Conservation (phyloP, 2,113 vertebrate genomes). For the Zosterops hypoxanthus region DNA sequence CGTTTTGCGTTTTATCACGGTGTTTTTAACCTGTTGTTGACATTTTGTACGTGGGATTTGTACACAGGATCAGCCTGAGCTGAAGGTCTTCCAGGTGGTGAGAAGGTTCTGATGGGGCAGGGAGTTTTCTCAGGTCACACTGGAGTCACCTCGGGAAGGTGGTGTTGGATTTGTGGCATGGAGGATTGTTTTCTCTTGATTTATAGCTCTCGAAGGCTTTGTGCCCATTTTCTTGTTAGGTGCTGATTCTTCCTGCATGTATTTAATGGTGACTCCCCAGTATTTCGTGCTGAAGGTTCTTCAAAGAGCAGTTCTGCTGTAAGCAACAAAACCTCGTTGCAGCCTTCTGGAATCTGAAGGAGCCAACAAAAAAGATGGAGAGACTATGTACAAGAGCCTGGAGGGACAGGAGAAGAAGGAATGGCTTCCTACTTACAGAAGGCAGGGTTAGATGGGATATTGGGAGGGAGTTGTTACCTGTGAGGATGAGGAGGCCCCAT, state of each 20-base stretch:
- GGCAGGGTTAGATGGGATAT: neutral
- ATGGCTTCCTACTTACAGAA: neutral
- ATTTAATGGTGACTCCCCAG: neutral
- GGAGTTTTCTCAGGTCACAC: neutral
- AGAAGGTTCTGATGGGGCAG: neutral
- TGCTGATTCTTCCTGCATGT: neutral
- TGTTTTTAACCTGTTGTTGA: neutral
- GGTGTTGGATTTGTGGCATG: accelerated
- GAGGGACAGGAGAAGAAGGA: neutral
- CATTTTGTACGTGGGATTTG: accelerated
- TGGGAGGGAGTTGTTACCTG: neutral
- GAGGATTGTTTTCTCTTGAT: neutral
- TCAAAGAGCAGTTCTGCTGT: neutral
- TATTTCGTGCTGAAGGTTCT: neutral
- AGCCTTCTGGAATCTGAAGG: neutral
- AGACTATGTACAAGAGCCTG: neutral
- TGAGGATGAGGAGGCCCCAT: accelerated
- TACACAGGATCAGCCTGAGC: accelerated
- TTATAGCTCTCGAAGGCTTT: neutral
- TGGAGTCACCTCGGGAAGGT: neutral
- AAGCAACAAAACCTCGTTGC: neutral
- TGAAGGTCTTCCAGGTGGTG: neutral
- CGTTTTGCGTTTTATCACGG: accelerated
- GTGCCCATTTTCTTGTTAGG: neutral
- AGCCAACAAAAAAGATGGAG: neutral